Percentiles rank a stretch among this genome's conserved stretches.
Conservation (phyloP, 2,113 vertebrate species). For the Butorides virescens region DNA sequence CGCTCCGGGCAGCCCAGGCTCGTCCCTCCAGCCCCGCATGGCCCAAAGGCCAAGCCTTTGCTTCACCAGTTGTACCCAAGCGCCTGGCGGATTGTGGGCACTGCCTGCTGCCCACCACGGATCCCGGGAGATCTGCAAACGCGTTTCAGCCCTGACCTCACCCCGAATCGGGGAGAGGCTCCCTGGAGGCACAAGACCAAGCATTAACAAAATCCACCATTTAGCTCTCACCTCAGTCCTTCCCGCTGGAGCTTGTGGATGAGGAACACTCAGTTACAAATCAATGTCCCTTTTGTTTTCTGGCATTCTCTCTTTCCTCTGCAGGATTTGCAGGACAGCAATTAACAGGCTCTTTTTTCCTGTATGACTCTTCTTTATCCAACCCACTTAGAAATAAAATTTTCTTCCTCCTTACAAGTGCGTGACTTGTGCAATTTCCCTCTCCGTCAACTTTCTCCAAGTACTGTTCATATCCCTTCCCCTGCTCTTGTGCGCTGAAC, state of each 20-base stretch:
- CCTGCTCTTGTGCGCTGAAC: neutral
- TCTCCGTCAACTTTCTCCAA: constrained; percentile 9
- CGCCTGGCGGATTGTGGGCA: fast-evolving
- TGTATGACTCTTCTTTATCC: neutral
- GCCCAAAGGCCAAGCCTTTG: neutral
- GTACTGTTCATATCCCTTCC: neutral
- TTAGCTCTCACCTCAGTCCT: constrained; percentile 8
- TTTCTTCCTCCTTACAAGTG: neutral
- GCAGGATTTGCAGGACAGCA: constrained; percentile 12
- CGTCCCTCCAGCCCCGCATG: neutral
- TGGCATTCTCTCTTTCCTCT: constrained; percentile 1
- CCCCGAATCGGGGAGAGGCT: neutral
- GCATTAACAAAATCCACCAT: neutral
- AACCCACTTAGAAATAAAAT: neutral
- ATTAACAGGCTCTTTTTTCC: neutral
- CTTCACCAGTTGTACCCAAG: fast-evolving
- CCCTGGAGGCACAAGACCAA: neutral
- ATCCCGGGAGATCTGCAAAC: neutral
- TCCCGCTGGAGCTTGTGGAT: neutral
- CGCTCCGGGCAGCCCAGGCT: neutral
- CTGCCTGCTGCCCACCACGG: neutral
- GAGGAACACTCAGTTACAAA: neutral
- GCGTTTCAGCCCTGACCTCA: neutral
- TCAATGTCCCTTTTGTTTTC: constrained; percentile 20
- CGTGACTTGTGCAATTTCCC: neutral